phyloP scores from a whole-genome alignment of 92 coral and sea anemone species.

The Phenganax stokvisi region DNA sequence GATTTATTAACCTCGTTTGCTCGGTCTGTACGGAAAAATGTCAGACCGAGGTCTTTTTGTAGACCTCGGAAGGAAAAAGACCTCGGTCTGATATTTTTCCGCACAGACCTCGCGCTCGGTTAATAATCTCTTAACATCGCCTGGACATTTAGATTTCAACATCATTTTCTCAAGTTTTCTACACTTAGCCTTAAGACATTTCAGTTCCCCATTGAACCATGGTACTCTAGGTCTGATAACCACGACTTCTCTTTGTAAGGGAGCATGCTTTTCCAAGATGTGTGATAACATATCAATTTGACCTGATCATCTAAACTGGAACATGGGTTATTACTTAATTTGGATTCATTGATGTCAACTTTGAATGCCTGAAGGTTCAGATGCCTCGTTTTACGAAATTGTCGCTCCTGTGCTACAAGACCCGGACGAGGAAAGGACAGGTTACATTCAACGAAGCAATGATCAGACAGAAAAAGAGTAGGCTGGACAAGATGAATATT shows the following conservation, averaged over 20 bases:
- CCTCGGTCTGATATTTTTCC: too few species aligned
- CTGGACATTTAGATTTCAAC: conserved; percentile 37
- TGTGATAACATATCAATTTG: neutral
- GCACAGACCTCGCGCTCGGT: too few species aligned
- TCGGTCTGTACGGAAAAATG: too few species aligned
- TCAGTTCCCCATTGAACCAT: conserved; percentile 43
- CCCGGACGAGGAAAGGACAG: conserved; percentile 9
- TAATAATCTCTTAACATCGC: neutral
- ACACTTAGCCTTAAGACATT: conserved; percentile 37
- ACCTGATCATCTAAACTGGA: neutral
- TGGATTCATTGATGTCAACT: conserved; percentile 15
- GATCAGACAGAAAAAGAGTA: conserved; percentile 6
- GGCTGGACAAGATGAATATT: neutral
- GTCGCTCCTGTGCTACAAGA: neutral
- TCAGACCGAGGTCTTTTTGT: too few species aligned
- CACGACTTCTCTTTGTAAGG: conserved; percentile 33
- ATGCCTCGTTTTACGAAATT: conserved; percentile 26
- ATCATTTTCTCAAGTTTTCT: conserved; percentile 48
- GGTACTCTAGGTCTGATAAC: conserved; percentile 47
- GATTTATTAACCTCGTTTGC: too few species aligned
- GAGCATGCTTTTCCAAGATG: conserved; percentile 54
- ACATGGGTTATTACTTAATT: conserved; percentile 8
- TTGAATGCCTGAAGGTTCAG: conserved; percentile 29
- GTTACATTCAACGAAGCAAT: conserved; percentile 22
- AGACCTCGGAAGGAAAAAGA: too few species aligned